Percentiles rank a stretch among this genome's conserved stretches.
phyloP scores from a whole-genome alignment of 2,797 vertebrate species.

The Anas bernieri region DNA sequence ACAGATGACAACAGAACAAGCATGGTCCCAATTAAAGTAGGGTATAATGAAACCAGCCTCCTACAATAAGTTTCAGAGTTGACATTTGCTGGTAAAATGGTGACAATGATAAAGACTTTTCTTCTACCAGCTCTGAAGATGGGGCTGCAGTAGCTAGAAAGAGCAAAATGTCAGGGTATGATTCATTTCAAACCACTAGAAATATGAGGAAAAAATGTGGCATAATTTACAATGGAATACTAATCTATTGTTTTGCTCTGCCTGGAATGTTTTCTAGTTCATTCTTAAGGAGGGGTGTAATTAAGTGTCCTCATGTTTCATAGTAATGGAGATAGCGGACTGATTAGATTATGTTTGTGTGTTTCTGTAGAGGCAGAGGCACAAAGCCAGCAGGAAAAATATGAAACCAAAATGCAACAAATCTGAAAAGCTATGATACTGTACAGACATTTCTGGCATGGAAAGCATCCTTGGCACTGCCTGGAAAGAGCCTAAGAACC shows the following conservation, averaged over 20 bases:
- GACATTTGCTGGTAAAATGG: neutral
- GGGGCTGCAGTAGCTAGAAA: neutral
- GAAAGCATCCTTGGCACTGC: neutral
- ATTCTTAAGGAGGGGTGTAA: neutral
- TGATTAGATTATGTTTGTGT: neutral
- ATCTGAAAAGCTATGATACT: neutral
- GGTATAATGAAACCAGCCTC: neutral
- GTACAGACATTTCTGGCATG: neutral
- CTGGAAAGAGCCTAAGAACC: neutral
- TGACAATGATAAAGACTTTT: neutral
- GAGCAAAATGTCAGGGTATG: neutral
- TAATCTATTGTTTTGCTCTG: neutral
- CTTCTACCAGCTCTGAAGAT: neutral
- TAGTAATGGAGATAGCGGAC: neutral
- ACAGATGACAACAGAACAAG: neutral
- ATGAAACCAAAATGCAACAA: neutral
- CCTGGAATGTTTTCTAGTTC: neutral
- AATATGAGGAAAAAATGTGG: neutral
- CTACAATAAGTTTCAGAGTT: neutral
- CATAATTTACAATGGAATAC: neutral
- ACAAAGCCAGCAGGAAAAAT: neutral
- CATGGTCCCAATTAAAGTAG: rapidly evolving
- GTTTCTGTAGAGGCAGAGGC: neutral
- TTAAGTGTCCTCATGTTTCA: neutral
- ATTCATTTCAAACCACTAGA: neutral